Conservation (phyloP, 2,113 vertebrate species). For the Podarcis muralis region DNA sequence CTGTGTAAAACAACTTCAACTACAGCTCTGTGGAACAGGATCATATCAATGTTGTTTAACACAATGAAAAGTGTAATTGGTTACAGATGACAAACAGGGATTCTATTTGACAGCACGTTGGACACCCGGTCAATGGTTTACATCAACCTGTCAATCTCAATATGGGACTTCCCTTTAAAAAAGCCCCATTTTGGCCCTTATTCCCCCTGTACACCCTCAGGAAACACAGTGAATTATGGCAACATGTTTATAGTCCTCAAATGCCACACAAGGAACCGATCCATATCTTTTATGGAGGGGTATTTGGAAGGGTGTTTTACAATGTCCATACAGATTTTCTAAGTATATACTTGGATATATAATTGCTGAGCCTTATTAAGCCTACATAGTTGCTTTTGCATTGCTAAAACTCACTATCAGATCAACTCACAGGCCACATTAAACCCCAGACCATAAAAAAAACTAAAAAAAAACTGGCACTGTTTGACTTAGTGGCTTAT, state of each 20-base stretch:
- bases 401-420: not conserved
- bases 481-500: not conserved
- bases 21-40: slow-evolving; percentile 52
- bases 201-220: slow-evolving; percentile 61
- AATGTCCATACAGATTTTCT: slow-evolving; percentile 68
- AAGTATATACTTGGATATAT: slow-evolving; percentile 42
- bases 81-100: slow-evolving; percentile 73
- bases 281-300: slow-evolving; percentile 63
- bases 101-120: slow-evolving; percentile 67
- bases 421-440: not conserved
- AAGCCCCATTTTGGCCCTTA: slow-evolving; percentile 37
- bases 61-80: slow-evolving; percentile 71
- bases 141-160: slow-evolving; percentile 84
- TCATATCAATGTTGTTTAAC: slow-evolving; percentile 58
- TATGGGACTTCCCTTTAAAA: slow-evolving; percentile 63
- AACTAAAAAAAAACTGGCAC: not conserved
- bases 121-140: slow-evolving; percentile 75
- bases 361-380: slow-evolving; percentile 30
- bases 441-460: slow-evolving; percentile 38
- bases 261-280: slow-evolving; percentile 74
- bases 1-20: slow-evolving; percentile 34
- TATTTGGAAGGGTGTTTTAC: slow-evolving; percentile 56
- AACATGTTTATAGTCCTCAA: slow-evolving; percentile 78
- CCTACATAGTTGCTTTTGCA: slow-evolving; percentile 1
- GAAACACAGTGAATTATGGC: slow-evolving; percentile 77